phyloP scores from a whole-genome alignment of 2,888 invertebrate genomes.

The Drosophila lutescens region DNA sequence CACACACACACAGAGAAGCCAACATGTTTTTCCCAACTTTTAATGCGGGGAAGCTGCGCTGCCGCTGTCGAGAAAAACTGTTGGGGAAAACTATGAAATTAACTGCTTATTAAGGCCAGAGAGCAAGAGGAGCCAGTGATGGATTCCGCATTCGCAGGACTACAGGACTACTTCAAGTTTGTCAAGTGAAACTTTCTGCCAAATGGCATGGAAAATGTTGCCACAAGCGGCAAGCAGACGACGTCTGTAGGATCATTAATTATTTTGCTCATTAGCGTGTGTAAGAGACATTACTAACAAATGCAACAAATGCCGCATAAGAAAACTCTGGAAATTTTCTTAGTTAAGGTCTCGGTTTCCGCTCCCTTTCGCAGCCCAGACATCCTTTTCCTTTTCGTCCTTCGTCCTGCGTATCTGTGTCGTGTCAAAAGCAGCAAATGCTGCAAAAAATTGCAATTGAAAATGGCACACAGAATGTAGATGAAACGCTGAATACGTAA shows the following conservation, averaged over 20 bases:
- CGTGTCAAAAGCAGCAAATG: constrained; percentile 73
- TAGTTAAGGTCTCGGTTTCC: constrained; percentile 39
- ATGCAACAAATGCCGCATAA: constrained; percentile 22
- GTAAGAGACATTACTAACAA: constrained; percentile 45
- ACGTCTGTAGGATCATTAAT: constrained; percentile 66
- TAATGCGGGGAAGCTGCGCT: constrained; percentile 37
- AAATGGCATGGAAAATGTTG: constrained; percentile 78
- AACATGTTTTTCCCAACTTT: constrained; percentile 71
- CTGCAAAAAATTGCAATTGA: constrained; percentile 62
- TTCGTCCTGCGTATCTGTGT: constrained; percentile 30
- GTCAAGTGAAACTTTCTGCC: constrained; percentile 76
- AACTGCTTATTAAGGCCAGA: constrained; percentile 72
- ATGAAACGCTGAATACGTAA: constrained; percentile 26
- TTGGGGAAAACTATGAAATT: constrained; percentile 73
- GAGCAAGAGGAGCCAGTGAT: constrained; percentile 43
- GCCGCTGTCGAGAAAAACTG: constrained; percentile 55
- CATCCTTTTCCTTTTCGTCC: constrained; percentile 18
- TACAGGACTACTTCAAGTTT: constrained; percentile 66
- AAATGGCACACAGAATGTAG: constrained; percentile 43
- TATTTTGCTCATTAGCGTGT: constrained; percentile 75
- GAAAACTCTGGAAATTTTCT: constrained; percentile 46
- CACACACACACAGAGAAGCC: constrained; percentile 9
- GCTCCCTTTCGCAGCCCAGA: constrained; percentile 12
- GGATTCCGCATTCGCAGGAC: constrained; percentile 42
- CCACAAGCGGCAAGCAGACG: constrained; percentile 34